Evolutionary conservation across 2,888 invertebrate genomes (phyloP).

Genomic region (Coenonympha glycerion): DNA sequence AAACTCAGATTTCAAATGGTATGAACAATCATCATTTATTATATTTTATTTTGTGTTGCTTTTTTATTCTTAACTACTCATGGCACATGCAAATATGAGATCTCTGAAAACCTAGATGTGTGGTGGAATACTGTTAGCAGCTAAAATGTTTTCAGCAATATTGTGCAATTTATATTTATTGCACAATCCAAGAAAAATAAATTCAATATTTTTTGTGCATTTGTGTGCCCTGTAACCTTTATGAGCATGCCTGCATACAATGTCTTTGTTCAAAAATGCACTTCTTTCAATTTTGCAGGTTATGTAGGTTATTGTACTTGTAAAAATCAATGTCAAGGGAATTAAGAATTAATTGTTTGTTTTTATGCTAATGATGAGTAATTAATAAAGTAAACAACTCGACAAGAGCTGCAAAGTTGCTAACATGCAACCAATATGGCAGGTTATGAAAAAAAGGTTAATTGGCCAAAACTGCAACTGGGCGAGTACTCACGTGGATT

Average conservation of each 20-base stretch:
- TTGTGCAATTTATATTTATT: no score
- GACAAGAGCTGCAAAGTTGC: neutral
- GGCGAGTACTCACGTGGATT: slow-evolving; percentile 98
- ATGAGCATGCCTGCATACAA: no score
- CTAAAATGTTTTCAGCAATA: neutral
- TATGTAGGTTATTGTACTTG: slow-evolving; percentile 1
- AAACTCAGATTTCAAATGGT: slow-evolving; percentile 60
- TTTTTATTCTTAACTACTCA: no score
- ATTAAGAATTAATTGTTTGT: neutral
- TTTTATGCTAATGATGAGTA: neutral
- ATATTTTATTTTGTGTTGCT: neutral
- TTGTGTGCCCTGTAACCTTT: no score
- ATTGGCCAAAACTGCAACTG: no score
- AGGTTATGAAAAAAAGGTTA: slow-evolving; percentile 31
- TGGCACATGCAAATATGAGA: no score
- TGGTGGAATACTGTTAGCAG: no score
- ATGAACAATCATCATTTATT: slow-evolving; percentile 74
- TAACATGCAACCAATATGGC: slow-evolving; percentile 24
- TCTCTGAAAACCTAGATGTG: no score
- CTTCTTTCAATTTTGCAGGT: neutral
- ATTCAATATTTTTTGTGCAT: no score
- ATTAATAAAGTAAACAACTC: no score
- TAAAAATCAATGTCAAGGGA: neutral
- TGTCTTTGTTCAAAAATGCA: neutral
- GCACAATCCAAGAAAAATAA: no score